Percentiles rank a stretch among this genome's conserved stretches.
Evolutionary conservation across 2,797 vertebrate species (phyloP).

Genomic region (Rallus crepitans): DNA sequence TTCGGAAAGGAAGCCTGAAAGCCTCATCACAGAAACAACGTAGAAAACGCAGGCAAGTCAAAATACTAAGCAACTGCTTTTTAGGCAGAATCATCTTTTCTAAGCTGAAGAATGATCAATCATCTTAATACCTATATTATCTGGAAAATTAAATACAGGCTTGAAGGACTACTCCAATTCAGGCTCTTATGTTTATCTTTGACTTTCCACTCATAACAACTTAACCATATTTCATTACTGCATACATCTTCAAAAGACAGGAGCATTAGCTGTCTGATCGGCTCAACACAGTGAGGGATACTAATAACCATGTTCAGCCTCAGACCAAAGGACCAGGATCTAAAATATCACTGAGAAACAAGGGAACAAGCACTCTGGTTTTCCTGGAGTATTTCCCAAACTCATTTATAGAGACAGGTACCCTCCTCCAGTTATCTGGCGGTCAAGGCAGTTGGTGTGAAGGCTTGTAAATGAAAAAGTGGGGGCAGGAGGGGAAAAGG

Average conservation of each 20-base stretch:
- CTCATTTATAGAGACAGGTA: neutral
- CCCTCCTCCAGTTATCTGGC: neutral
- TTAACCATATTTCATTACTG: neutral
- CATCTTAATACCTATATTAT: neutral
- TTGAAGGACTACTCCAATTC: neutral
- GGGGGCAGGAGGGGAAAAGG: accelerated
- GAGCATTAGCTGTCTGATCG: neutral
- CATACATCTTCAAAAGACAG: neutral
- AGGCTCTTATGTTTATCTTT: neutral
- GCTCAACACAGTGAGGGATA: neutral
- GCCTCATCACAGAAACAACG: neutral
- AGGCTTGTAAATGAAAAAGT: neutral
- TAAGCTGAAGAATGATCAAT: neutral
- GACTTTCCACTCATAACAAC: neutral
- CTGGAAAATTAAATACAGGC: neutral
- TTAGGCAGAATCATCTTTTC: neutral
- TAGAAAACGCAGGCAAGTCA: neutral
- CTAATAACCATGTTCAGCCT: neutral
- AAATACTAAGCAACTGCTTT: neutral
- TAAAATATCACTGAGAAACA: neutral
- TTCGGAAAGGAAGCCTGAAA: neutral
- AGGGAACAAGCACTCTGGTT: neutral
- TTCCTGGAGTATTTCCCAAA: neutral
- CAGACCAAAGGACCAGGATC: neutral
- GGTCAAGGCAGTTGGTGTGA: neutral